Percentiles rank a stretch among this genome's conserved stretches.
Conservation (phyloP, 2,113 vertebrate species). For the Pseudorhombus dupliciocellatus region DNA sequence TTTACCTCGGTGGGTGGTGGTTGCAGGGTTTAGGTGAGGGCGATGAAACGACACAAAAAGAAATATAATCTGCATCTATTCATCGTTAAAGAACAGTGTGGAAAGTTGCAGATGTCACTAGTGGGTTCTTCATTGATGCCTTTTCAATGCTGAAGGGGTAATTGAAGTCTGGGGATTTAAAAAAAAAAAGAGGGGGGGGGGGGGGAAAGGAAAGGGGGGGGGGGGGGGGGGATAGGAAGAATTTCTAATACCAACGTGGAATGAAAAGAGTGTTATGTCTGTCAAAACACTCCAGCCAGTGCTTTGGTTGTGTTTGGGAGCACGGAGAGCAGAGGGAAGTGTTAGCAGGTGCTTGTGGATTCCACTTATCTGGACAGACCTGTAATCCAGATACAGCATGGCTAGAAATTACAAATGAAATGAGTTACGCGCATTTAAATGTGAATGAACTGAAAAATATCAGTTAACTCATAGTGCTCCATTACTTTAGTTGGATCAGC, state of each 20-base stretch:
- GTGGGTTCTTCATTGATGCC: constrained; percentile 65
- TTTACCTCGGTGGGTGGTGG: constrained; percentile 52
- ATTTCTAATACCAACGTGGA: constrained; percentile 68
- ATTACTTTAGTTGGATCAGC: no score
- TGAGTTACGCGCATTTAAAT: not conserved
- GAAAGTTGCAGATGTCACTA: constrained; percentile 76
- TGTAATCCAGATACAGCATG: constrained; percentile 24
- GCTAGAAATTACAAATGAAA: not conserved
- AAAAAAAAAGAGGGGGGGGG: no score
- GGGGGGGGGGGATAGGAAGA: constrained; percentile 25
- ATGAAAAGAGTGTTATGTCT: constrained; percentile 68
- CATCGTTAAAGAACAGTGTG: constrained; percentile 67
- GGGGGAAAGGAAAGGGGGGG: constrained; percentile 22
- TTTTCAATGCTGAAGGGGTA: constrained; percentile 61
- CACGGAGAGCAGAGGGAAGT: constrained; percentile 39
- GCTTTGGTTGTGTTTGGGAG: constrained; percentile 57
- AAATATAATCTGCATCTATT: constrained; percentile 81
- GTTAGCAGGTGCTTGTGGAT: constrained; percentile 47
- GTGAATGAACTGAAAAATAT: not conserved
- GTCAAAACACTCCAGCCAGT: constrained; percentile 64
- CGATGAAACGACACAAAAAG: constrained; percentile 60
- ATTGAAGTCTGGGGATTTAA: constrained; percentile 71
- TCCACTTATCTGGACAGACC: constrained; percentile 43
- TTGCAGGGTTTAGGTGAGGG: constrained; percentile 42
- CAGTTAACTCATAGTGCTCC: no score